phyloP scores from a whole-genome alignment of 2,888 invertebrate species.

The Coenonympha glycerion region DNA sequence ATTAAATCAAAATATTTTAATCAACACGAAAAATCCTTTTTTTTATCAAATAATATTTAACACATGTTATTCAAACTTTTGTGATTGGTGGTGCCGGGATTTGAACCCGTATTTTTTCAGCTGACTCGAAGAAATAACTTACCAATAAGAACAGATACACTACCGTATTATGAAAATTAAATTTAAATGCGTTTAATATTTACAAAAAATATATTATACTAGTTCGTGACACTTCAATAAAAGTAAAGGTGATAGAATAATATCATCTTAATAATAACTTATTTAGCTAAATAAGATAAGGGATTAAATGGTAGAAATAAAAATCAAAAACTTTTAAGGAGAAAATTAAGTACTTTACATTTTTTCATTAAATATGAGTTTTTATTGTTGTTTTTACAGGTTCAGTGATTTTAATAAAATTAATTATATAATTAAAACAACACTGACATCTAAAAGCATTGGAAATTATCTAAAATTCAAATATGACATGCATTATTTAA shows the following conservation, averaged over 20 bases:
- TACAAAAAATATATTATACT: too few relatives aligned
- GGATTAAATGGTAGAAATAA: background rate
- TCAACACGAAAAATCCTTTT: too few relatives aligned
- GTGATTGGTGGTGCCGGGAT: too few relatives aligned
- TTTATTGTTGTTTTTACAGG: background rate
- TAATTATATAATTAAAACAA: background rate
- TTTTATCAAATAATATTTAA: too few relatives aligned
- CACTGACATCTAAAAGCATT: background rate
- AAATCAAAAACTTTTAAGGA: constrained; percentile 13
- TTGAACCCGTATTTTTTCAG: too few relatives aligned
- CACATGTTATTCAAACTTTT: too few relatives aligned
- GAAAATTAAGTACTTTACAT: constrained; percentile 24
- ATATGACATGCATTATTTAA: background rate
- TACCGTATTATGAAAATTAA: too few relatives aligned
- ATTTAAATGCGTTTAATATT: too few relatives aligned
- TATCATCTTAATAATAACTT: background rate
- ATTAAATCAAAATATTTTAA: background rate
- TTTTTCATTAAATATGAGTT: background rate
- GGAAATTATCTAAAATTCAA: background rate
- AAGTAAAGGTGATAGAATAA: too few relatives aligned
- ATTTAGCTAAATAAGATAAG: constrained; percentile 1
- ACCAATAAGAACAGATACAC: too few relatives aligned
- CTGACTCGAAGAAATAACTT: too few relatives aligned
- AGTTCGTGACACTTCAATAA: too few relatives aligned
- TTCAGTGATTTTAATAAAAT: background rate